A percentile compares a stretch with the other conserved stretches of the same genome.
Evolutionary conservation across 2,888 invertebrate genomes (phyloP).

Genomic region (Anticlea derivata): DNA sequence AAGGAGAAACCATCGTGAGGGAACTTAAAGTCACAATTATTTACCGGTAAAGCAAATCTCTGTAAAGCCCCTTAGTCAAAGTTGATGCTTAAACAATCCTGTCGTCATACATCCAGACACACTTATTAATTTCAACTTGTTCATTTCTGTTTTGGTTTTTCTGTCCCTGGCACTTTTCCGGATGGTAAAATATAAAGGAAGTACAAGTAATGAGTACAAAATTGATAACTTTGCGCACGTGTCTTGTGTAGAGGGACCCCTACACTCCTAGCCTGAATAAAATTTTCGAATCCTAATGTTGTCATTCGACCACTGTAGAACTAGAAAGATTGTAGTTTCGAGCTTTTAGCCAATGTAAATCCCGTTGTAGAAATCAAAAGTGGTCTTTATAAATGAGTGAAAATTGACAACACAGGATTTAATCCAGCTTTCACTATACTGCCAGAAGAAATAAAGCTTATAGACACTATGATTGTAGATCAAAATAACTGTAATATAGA

Average conservation of each 20-base stretch:
- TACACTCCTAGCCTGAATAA: conserved; percentile 67
- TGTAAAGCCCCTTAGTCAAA: neutral
- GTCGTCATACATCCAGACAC: conserved; percentile 37
- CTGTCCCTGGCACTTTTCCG: conserved; percentile 76
- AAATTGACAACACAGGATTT: conserved; percentile 61
- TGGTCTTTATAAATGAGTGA: conserved; percentile 36
- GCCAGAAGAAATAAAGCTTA: conserved; percentile 61
- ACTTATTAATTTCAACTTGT: conserved; percentile 61
- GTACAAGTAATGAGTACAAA: conserved; percentile 82
- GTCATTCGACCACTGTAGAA: conserved; percentile 72
- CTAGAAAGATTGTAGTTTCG: conserved; percentile 55
- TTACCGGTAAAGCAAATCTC: neutral
- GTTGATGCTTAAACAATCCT: neutral
- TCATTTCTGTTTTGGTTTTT: conserved; percentile 70
- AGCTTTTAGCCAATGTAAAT: conserved; percentile 51
- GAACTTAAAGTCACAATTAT: too few species aligned
- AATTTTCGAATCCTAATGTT: conserved; percentile 60
- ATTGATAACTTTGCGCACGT: conserved; percentile 78
- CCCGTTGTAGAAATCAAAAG: conserved; percentile 40
- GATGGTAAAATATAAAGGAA: conserved; percentile 73
- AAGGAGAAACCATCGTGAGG: too few species aligned
- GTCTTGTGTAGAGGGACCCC: conserved; percentile 79
- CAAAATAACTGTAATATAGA: conserved; percentile 44
- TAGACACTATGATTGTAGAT: conserved; percentile 50
- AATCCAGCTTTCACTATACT: conserved; percentile 61